Percentiles rank a stretch among this genome's conserved stretches.
These are phyloP conservation scores for Basileuterus tristriatus DNA, from an alignment of 2,797 vertebrate genomes.

Conservation along the genomic window DNA sequence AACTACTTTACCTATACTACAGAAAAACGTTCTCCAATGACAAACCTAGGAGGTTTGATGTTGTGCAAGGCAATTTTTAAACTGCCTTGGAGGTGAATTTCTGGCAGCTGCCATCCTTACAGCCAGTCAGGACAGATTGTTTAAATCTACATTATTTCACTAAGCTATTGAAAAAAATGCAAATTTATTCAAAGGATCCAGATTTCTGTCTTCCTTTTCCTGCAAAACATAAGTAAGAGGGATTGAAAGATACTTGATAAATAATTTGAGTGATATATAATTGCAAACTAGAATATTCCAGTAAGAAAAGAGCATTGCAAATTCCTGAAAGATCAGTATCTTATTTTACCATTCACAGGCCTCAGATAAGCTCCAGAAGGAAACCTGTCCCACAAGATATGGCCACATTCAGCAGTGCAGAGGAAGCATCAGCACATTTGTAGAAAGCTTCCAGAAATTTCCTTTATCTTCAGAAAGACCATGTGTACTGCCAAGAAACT, in stretches of 20 bases:
- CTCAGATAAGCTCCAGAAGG: neutral
- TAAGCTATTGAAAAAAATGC: neutral
- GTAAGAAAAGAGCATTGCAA: neutral
- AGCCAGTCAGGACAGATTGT: neutral
- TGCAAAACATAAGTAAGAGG: neutral
- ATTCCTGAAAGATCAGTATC: neutral
- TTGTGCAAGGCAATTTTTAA: neutral
- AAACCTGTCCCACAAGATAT: neutral
- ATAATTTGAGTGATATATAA: neutral
- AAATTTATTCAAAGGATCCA: slow-evolving; percentile 22
- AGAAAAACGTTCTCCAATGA: neutral
- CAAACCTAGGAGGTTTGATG: neutral
- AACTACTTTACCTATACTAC: neutral
- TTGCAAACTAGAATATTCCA: neutral
- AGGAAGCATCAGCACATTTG: neutral
- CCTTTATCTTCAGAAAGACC: neutral
- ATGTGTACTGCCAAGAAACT: neutral
- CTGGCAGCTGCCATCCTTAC: neutral
- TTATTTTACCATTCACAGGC: neutral
- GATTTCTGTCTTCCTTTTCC: neutral
- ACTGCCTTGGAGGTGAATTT: neutral
- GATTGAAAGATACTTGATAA: neutral
- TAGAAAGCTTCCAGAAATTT: neutral
- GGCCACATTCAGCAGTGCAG: fast-evolving
- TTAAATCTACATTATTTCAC: slow-evolving; percentile 15